Conservation (phyloP, 1,140 invertebrate species). For the Ostrea edulis region DNA sequence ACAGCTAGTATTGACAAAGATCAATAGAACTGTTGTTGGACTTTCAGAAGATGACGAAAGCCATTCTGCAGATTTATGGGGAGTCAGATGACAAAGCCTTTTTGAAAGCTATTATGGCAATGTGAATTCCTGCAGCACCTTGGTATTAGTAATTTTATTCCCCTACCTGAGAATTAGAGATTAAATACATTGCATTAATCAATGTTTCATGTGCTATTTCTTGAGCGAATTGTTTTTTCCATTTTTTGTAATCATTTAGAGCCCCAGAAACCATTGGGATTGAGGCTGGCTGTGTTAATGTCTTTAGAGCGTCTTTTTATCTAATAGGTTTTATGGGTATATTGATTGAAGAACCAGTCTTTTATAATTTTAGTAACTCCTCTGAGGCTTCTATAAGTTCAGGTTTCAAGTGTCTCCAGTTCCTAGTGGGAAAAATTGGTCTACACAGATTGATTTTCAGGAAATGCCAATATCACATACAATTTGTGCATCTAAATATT, state of each 20-base stretch:
- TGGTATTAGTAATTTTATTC: not conserved
- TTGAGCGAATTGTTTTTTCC: not conserved
- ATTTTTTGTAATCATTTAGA: conserved; percentile 10
- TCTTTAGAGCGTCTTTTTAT: conserved; percentile 5
- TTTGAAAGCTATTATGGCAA: not conserved
- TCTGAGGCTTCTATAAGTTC: conserved; percentile 1
- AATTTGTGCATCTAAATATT: not conserved
- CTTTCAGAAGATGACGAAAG: not conserved
- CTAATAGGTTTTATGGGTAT: conserved; percentile 19
- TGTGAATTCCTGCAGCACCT: not conserved
- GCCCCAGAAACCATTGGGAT: not conserved
- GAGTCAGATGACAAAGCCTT: not conserved
- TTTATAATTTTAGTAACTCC: not conserved
- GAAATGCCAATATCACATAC: not conserved
- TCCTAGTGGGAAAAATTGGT: not conserved
- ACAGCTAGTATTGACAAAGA: too few species aligned
- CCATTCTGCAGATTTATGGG: not conserved
- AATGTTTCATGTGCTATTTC: conserved; percentile 8
- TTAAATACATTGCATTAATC: not conserved
- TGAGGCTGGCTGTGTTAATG: not conserved
- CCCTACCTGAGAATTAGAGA: not conserved
- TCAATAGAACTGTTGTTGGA: too few species aligned
- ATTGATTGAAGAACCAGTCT: not conserved
- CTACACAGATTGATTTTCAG: not conserved
- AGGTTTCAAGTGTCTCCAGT: not conserved